These are phyloP conservation scores for crab-eating macaque (Macaca fascicularis) DNA, from an alignment of 2,113 vertebrate genomes.

Conservation along the genomic window T2T-MFA8v1.1 NC_088379.1:12248501-12249000, in stretches of 20 bases:
- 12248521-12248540: neutral
- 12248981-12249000: neutral
- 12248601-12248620: neutral
- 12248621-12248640: neutral
- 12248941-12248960: neutral
- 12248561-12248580: accelerated
- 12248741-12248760: neutral
- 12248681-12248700: neutral
- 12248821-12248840: neutral
- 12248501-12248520: neutral
- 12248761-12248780: neutral
- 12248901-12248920: neutral
- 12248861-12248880: neutral
- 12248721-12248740: accelerated
- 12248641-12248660: neutral
- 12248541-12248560: neutral
- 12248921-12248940: neutral
- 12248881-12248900: neutral
- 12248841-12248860: neutral
- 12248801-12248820: neutral
- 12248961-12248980: neutral
- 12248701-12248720: neutral
- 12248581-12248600: neutral
- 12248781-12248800: no score
- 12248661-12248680: neutral